phyloP scores from a whole-genome alignment of 2,113 vertebrate genomes.

The Notarius lentiginosus region DNA sequence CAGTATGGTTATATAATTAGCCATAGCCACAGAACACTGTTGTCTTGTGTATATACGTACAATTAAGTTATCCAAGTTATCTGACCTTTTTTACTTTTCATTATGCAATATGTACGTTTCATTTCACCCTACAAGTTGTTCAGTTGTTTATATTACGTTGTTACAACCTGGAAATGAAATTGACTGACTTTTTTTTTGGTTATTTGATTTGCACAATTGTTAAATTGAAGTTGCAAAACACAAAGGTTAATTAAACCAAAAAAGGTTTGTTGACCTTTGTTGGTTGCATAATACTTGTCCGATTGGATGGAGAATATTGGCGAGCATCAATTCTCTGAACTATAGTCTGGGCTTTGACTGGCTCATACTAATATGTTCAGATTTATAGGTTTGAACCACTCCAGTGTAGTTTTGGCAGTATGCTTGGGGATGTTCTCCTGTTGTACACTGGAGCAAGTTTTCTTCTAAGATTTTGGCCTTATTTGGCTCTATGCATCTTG shows the following conservation, averaged over 20 bases:
- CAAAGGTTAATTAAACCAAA: not conserved
- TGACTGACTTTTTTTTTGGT: not conserved
- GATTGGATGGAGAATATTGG: not conserved
- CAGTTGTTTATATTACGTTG: not conserved
- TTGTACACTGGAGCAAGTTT: too few relatives aligned
- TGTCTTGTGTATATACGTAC: not conserved
- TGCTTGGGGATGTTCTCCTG: too few relatives aligned
- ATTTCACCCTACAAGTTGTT: not conserved
- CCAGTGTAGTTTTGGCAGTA: too few relatives aligned
- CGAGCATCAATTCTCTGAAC: too few relatives aligned
- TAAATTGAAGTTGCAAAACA: too few relatives aligned
- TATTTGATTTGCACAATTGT: not conserved
- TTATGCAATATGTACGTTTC: not conserved
- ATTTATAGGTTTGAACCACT: too few relatives aligned
- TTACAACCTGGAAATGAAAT: not conserved
- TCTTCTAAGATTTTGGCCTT: too few relatives aligned
- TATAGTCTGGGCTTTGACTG: too few relatives aligned
- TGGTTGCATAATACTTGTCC: not conserved
- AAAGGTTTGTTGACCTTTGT: not conserved
- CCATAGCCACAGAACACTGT: not conserved
- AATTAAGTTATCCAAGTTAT: not conserved
- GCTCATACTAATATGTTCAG: too few relatives aligned
- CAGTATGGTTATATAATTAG: not conserved
- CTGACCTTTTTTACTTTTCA: not conserved
- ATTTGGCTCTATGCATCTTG: too few relatives aligned